A percentile compares a stretch with the other conserved stretches of the same genome.
phyloP scores from a whole-genome alignment of 2,888 invertebrate species.

The Rhaphigaster nebulosa region DNA sequence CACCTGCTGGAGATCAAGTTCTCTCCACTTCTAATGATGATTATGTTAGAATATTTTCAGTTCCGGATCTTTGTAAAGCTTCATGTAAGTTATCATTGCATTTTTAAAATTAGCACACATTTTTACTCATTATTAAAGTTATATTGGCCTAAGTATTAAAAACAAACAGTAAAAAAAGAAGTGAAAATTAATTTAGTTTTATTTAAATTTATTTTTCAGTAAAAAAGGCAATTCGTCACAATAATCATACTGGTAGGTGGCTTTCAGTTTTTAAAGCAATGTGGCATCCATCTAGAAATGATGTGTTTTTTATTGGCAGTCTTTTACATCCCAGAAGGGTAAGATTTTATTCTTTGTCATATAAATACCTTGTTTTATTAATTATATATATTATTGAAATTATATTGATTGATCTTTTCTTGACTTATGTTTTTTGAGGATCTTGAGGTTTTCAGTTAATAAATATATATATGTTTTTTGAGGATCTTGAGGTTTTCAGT shows the following conservation, averaged over 20 bases:
- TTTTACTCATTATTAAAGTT: neutral
- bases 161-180: neutral
- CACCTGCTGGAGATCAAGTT: slow-evolving; percentile 69
- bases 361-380: too few species aligned
- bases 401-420: too few species aligned
- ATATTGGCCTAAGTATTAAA: neutral
- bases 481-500: too few species aligned
- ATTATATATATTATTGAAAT: too few species aligned
- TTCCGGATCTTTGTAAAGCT: slow-evolving; percentile 7
- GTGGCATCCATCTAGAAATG: slow-evolving; percentile 70
- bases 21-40: slow-evolving; percentile 69
- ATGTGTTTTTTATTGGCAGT: slow-evolving; percentile 69
- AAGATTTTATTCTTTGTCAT: slow-evolving; percentile 58
- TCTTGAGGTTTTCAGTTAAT: too few species aligned
- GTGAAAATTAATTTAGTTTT: neutral
- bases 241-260: slow-evolving; percentile 70
- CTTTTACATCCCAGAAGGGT: slow-evolving; percentile 67
- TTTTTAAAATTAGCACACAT: slow-evolving; percentile 15
- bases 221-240: slow-evolving; percentile 66
- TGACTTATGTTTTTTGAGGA: too few species aligned
- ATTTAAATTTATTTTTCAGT: slow-evolving; percentile 49
- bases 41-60: slow-evolving; percentile 67
- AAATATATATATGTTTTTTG: too few species aligned
- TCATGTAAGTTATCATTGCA: neutral
- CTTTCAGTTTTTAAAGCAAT: slow-evolving; percentile 69